Conservation (phyloP, 92 coral and sea anemone genomes). For the Parazoanthus darwini region DNA sequence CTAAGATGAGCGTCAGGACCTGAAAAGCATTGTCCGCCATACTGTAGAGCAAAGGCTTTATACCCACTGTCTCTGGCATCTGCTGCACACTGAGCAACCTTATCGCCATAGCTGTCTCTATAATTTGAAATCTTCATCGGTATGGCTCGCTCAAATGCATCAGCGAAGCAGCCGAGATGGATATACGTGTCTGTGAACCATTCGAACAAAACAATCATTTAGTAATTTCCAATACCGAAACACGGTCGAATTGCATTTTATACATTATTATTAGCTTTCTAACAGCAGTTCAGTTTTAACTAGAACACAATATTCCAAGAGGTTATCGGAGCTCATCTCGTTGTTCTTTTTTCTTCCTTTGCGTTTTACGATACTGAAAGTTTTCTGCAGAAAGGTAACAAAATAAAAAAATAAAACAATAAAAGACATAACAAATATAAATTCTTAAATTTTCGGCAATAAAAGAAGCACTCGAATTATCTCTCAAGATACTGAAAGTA, state of each 20-base stretch:
- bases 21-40: conserved; percentile 1
- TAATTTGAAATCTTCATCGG: neutral
- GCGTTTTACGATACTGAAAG: no score
- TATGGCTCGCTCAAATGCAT: neutral
- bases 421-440: no score
- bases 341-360: no score
- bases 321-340: no score
- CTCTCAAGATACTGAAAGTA: neutral
- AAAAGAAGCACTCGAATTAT: neutral
- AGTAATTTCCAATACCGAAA: neutral
- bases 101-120: neutral
- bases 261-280: neutral
- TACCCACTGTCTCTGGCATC: conserved; percentile 12
- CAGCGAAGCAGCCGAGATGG: conserved; percentile 14
- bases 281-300: no score
- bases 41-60: conserved; percentile 14
- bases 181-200: conserved; percentile 6
- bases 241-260: neutral
- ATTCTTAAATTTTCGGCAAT: neutral
- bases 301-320: neutral
- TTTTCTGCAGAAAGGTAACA: no score
- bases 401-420: no score
- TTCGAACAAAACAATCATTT: neutral
- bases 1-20: conserved; percentile 28
- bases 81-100: neutral